Base-by-base conservation (phyloP, 2,888 invertebrate genomes). In the Iphiclides podalirius region DNA sequence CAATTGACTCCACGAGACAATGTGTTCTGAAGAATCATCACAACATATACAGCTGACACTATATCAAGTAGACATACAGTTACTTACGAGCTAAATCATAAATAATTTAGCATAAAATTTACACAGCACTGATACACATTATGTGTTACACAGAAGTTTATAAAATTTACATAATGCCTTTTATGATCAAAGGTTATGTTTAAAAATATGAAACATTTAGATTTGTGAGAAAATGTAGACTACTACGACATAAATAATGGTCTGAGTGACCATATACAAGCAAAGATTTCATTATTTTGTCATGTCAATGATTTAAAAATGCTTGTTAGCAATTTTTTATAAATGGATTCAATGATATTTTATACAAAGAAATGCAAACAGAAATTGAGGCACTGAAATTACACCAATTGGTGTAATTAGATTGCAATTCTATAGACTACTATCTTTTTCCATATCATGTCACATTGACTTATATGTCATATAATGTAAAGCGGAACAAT, bases 81-180 rank as follows among this genome's bases (percentile, higher is more conserved):
- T 58, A 66, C 73, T 72, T 77, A 75, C 40, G n/a, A 64, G 54
- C 72, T 82, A 80, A 64, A 60, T 70, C 72, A 84, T 85, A 83
- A 85, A 85, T 85, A 85, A 84, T 73, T 82, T 79, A 78, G 77
- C 78, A 55, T 76, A 70, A 56, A 68, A 71, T 78, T 67, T 81
- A 83, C 75, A 83, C 74, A 75, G 77, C 76, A 72, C 63, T 63
- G 4, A 40, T 23, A 28, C 16, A 13, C 13, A 31, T 26, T 26
- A 26, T 26, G 66, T 56, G 57, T 66, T 65, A 64, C 55, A 58
- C 57, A 52, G 53, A 54, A 56, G 54, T 52, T 35, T 55, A 60
- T 60, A 54, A 20, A 43, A 43, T 34, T 20, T 13, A 12, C 13
- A 20, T 47, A 23, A 34, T 34, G 31, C 41, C 40, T 47, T 48